A percentile compares a stretch with the other conserved stretches of the same genome.
Evolutionary conservation across 2,888 invertebrate genomes (phyloP).

Genomic region (Oxytorus armatus): DNA sequence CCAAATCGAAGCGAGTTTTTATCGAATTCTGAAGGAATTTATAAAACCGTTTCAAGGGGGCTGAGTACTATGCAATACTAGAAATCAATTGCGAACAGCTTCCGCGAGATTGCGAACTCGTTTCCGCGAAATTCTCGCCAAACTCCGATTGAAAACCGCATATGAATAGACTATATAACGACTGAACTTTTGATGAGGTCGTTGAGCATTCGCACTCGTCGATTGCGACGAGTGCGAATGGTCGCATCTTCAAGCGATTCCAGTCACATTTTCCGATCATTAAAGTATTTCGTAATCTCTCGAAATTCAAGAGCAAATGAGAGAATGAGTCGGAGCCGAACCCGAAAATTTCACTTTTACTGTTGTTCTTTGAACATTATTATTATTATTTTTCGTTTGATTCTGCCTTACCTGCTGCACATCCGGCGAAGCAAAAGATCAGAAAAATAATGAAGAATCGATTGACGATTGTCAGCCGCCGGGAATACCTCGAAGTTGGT

Average conservation of each 20-base stretch:
- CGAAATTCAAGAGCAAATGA: too few relatives aligned
- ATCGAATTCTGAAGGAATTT: constrained; percentile 28
- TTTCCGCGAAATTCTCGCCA: constrained; percentile 52
- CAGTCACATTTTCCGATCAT: not conserved
- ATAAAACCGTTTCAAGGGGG: constrained; percentile 3
- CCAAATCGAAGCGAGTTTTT: too few relatives aligned
- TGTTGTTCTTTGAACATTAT: not conserved
- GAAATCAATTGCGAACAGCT: constrained; percentile 56
- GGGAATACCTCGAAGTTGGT: constrained; percentile 66
- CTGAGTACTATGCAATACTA: constrained; percentile 1
- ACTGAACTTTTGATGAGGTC: constrained; percentile 27
- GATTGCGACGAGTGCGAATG: too few relatives aligned
- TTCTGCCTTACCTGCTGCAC: constrained; percentile 86
- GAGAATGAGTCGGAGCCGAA: too few relatives aligned
- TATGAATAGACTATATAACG: constrained; percentile 21
- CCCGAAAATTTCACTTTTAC: too few relatives aligned
- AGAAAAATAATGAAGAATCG: constrained; percentile 83
- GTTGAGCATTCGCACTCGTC: not conserved
- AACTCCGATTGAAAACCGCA: constrained; percentile 32
- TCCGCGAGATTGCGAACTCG: constrained; percentile 54
- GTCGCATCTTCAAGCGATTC: not conserved
- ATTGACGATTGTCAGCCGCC: constrained; percentile 83
- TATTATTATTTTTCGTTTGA: too few relatives aligned
- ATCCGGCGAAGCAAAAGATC: constrained; percentile 87
- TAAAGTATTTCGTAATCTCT: not conserved